These are phyloP conservation scores for Triplophysa bombifrons DNA, from an alignment of 2,797 vertebrate genomes.

Conservation along the genomic window DNA sequence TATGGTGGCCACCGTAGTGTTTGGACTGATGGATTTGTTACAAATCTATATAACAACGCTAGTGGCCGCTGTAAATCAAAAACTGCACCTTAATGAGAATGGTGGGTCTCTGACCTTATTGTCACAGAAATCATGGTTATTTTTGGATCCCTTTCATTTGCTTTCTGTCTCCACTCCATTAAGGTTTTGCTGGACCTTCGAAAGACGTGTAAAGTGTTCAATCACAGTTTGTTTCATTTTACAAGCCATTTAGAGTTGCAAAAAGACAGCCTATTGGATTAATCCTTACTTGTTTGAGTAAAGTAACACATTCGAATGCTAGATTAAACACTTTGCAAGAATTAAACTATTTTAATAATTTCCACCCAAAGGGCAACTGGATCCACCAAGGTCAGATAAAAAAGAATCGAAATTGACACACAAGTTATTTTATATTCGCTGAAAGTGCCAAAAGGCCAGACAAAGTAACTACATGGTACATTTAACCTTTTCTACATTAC, in stretches of 20 bases:
- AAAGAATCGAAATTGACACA: background rate
- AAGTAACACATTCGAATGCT: background rate
- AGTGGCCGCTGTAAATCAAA: too few species aligned
- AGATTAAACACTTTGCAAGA: slow-evolving; percentile 5
- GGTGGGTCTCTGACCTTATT: background rate
- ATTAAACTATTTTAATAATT: background rate
- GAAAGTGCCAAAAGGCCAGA: background rate
- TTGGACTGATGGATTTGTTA: too few species aligned
- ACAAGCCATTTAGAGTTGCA: background rate
- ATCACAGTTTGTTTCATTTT: background rate
- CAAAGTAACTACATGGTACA: background rate
- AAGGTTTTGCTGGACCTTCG: background rate
- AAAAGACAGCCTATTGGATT: background rate
- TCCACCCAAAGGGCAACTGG: background rate
- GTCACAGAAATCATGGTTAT: background rate
- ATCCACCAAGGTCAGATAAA: slow-evolving; percentile 9
- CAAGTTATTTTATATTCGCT: slow-evolving; percentile 28
- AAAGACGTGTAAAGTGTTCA: background rate
- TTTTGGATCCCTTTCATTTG: background rate
- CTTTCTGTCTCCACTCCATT: background rate
- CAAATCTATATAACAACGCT: too few species aligned
- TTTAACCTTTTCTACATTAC: slow-evolving; percentile 6
- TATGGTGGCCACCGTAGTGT: too few species aligned
- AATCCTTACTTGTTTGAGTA: background rate
- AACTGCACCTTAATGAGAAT: background rate